Percentiles rank a stretch among this genome's conserved stretches.
These are phyloP conservation scores for Parelbella ahira DNA, from an alignment of 2,888 invertebrate species.

Conservation along the genomic window DNA sequence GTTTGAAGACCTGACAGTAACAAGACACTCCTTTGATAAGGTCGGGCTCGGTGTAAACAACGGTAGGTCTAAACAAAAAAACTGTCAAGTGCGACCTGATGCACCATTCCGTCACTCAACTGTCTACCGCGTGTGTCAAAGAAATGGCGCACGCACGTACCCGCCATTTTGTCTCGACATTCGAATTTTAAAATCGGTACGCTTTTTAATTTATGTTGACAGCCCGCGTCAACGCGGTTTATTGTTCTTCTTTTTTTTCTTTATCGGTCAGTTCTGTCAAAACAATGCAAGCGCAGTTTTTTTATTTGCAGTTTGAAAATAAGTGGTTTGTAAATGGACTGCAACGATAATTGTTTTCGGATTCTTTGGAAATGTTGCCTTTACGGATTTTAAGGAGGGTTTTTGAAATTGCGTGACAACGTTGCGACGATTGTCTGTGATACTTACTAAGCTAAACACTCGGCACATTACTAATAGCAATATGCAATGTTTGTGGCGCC, in stretches of 20 bases:
- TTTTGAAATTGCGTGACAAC: not conserved
- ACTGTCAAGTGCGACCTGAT: slow-evolving; percentile 22
- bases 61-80: slow-evolving; percentile 17
- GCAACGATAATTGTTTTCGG: slow-evolving; percentile 14
- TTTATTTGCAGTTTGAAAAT: slow-evolving; percentile 19
- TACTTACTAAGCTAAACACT: no score
- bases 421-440: no score
- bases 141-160: slow-evolving; percentile 20
- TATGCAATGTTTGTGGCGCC: no score
- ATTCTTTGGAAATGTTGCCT: slow-evolving; percentile 8
- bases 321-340: slow-evolving; percentile 24
- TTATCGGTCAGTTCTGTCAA: slow-evolving; percentile 17
- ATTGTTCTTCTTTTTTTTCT: slow-evolving; percentile 20
- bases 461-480: no score
- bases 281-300: slow-evolving; percentile 19
- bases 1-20: slow-evolving; percentile 34
- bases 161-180: slow-evolving; percentile 20
- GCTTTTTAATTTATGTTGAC: slow-evolving; percentile 26
- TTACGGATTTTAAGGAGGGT: slow-evolving; percentile 3
- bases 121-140: slow-evolving; percentile 17
- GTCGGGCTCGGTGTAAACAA: slow-evolving; percentile 31
- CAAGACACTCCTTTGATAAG: slow-evolving; percentile 37
- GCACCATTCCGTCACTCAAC: slow-evolving; percentile 22
- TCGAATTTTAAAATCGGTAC: slow-evolving; percentile 24
- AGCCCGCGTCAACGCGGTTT: slow-evolving; percentile 24